phyloP scores from a whole-genome alignment of 2,888 invertebrate genomes.

The Silvanus unidentatus region DNA sequence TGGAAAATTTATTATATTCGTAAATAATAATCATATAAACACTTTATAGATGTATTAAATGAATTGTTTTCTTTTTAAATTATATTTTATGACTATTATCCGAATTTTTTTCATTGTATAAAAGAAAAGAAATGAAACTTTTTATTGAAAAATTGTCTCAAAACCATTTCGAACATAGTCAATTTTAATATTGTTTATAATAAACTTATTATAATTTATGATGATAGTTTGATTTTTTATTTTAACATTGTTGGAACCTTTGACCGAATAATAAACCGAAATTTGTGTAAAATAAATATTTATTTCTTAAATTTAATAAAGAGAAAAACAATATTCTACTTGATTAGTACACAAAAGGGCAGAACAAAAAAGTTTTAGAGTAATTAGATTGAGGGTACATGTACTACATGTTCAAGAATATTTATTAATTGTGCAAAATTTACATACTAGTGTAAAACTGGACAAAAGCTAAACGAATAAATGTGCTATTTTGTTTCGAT shows the following conservation, averaged over 20 bases:
- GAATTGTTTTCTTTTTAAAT: constrained; percentile 36
- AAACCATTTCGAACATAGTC: constrained; percentile 41
- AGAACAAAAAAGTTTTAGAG: no score
- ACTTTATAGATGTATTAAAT: constrained; percentile 40
- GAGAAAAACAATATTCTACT: no score
- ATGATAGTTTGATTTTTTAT: not conserved
- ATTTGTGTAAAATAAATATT: no score
- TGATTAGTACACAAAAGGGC: no score
- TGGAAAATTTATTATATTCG: constrained; percentile 42
- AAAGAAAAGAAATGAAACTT: constrained; percentile 20
- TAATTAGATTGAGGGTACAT: no score
- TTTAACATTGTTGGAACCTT: not conserved
- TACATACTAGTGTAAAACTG: no score
- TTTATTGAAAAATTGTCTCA: constrained; percentile 26
- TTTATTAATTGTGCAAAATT: no score
- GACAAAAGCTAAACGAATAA: no score
- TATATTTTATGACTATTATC: constrained; percentile 29
- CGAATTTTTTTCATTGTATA: constrained; percentile 17
- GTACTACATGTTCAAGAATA: no score
- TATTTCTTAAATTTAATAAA: no score
- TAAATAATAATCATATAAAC: constrained; percentile 41
- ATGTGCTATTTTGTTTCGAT: no score
- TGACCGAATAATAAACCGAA: no score
- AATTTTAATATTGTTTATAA: constrained; percentile 46
- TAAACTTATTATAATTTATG: constrained; percentile 43